Evolutionary conservation across 2,113 vertebrate species (phyloP).

Genomic region (Silurus meridionalis): DNA sequence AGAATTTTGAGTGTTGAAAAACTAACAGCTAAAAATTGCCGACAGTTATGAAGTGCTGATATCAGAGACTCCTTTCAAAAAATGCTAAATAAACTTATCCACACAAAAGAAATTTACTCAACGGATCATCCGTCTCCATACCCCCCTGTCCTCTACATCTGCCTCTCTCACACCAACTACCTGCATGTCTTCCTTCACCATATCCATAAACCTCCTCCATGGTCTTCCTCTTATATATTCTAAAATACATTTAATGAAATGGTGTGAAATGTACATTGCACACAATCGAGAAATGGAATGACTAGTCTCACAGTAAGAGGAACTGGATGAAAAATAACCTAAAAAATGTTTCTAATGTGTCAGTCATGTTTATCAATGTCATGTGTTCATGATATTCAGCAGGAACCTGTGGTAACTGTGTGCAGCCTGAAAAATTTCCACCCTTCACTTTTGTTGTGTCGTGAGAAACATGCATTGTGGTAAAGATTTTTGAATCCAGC

Average conservation of each 20-base stretch:
- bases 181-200: too few relatives aligned
- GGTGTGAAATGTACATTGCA: background rate
- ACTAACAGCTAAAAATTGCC: background rate
- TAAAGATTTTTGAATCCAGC: background rate
- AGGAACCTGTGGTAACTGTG: conserved; percentile 24
- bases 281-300: background rate
- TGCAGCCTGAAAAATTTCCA: conserved; percentile 13
- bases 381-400: background rate
- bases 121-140: too few relatives aligned
- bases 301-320: background rate
- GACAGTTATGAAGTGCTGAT: background rate
- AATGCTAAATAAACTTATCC: background rate
- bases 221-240: background rate
- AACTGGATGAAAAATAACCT: background rate
- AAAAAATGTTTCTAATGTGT: background rate
- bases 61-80: background rate
- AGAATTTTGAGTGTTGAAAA: background rate
- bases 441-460: background rate
- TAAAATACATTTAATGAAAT: background rate
- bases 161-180: too few relatives aligned
- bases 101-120: background rate
- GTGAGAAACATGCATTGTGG: background rate
- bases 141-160: too few relatives aligned
- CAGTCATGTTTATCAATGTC: background rate
- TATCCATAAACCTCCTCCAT: too few relatives aligned